phyloP scores from a whole-genome alignment of 1,140 invertebrate genomes.

The Goniozus legneri region DNA sequence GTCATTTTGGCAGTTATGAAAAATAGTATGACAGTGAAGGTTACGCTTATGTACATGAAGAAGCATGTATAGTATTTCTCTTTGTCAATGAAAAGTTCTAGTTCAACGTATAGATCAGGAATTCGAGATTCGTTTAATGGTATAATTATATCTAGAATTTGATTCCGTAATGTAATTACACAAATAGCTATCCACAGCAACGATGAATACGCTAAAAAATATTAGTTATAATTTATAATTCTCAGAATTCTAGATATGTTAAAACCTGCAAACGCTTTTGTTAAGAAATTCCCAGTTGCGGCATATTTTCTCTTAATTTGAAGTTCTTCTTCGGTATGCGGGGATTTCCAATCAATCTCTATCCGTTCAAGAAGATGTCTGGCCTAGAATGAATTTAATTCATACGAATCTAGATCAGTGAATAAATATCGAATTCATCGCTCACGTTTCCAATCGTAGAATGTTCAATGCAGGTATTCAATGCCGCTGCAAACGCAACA shows the following conservation, averaged over 20 bases:
- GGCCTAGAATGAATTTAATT: no score
- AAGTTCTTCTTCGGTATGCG: no score
- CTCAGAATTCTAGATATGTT: no score
- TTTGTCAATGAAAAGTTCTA: conserved; percentile 7
- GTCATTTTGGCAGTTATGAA: neutral
- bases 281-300: neutral
- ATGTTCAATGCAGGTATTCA: no score
- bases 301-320: neutral
- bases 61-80: conserved; percentile 11
- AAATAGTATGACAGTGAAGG: neutral
- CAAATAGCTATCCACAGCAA: neutral
- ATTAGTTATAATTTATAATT: no score
- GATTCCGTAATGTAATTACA: neutral
- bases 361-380: no score
- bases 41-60: neutral
- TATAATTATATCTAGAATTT: neutral
- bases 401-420: no score
- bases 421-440: no score
- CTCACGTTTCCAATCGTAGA: no score
- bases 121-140: conserved; percentile 8
- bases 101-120: neutral
- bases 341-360: no score
- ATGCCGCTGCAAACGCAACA: no score
- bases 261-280: neutral
- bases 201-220: neutral